Evolutionary conservation across 2,797 vertebrate species (phyloP).

Genomic region (Pseudochirops corinnae): DNA sequence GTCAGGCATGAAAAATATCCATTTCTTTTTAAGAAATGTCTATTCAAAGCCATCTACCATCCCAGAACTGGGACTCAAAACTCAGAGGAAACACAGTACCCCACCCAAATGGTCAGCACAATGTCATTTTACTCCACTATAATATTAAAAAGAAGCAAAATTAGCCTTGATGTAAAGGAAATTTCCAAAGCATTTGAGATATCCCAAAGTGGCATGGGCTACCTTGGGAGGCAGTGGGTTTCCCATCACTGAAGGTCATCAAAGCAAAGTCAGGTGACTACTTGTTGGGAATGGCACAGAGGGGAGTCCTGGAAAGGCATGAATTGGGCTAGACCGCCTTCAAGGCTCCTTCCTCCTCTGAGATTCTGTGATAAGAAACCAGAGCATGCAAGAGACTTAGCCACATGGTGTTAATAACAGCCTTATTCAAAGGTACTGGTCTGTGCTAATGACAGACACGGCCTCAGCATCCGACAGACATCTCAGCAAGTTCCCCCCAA

Average conservation of each 20-base stretch:
- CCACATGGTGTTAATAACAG: neutral
- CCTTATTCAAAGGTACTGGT: neutral
- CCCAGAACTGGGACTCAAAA: neutral
- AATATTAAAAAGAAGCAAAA: neutral
- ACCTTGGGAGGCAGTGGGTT: neutral
- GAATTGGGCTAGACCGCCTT: neutral
- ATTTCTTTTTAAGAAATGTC: constrained; percentile 1
- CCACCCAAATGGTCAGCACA: neutral
- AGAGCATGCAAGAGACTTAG: neutral
- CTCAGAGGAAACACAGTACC: neutral
- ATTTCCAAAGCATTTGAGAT: neutral
- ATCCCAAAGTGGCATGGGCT: neutral
- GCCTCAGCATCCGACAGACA: constrained; percentile 23
- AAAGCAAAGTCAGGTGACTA: neutral
- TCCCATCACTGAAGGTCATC: neutral
- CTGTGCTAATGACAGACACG: neutral
- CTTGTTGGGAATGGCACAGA: neutral
- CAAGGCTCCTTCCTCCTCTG: neutral
- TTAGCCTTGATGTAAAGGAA: neutral
- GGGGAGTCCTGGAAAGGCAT: neutral
- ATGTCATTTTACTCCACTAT: neutral
- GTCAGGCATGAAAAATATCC: constrained; percentile 1
- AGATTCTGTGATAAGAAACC: neutral
- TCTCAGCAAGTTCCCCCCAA: constrained; percentile 1
- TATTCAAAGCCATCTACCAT: neutral